These are phyloP conservation scores for Onchidella celtica DNA, from an alignment of 2,888 invertebrate species.

Conservation along the genomic window DNA sequence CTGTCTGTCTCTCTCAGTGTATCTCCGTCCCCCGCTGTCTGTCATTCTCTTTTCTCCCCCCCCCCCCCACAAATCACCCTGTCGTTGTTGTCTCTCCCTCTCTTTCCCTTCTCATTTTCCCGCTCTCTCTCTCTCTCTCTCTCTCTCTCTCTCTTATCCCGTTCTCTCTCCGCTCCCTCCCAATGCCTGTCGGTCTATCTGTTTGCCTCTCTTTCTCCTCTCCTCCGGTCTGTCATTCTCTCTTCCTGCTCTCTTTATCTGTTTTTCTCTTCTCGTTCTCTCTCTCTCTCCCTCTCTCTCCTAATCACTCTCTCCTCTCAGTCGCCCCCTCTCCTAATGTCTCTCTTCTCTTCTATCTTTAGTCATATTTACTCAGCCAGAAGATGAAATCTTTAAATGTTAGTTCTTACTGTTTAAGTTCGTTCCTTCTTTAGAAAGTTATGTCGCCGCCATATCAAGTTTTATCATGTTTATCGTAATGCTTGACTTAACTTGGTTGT, in stretches of 20 bases:
- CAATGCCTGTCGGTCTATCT: not conserved
- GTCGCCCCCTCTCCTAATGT: too few relatives aligned
- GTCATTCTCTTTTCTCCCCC: not conserved
- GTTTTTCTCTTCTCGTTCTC: not conserved
- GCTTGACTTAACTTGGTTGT: too few relatives aligned
- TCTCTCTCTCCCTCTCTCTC: too few relatives aligned
- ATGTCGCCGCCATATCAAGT: too few relatives aligned
- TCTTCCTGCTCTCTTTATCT: too few relatives aligned
- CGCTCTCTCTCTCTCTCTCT: not conserved
- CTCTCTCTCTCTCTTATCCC: not conserved
- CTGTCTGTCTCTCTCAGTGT: not conserved
- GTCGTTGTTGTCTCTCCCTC: not conserved
- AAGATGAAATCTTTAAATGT: too few relatives aligned
- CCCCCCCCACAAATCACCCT: not conserved
- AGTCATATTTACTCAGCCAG: too few relatives aligned
- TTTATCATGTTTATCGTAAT: too few relatives aligned
- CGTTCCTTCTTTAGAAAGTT: too few relatives aligned
- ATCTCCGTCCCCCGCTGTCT: not conserved
- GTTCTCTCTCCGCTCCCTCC: conserved; percentile 6
- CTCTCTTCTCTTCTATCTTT: too few relatives aligned
- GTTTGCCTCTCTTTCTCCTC: not conserved
- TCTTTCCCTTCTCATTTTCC: not conserved
- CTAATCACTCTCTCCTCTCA: too few relatives aligned
- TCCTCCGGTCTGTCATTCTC: not conserved
- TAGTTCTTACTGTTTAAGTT: too few relatives aligned